These are phyloP conservation scores for Musca domestica DNA, from an alignment of 1,140 invertebrate genomes.

Conservation along the genomic window DNA sequence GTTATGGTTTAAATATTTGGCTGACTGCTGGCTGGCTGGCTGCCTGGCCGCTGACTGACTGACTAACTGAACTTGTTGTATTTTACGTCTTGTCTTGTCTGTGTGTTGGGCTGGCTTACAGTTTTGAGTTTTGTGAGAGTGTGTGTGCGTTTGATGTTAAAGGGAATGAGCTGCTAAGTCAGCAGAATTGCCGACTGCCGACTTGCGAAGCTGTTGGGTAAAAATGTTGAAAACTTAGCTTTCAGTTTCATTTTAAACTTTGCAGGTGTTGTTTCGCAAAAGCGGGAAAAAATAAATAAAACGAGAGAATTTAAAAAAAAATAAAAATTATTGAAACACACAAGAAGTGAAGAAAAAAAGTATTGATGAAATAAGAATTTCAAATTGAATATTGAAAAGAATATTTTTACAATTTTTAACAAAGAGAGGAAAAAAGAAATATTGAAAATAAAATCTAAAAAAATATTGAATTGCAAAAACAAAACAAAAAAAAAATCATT, in stretches of 20 bases:
- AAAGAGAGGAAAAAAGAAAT: background rate
- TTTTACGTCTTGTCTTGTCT: too few relatives aligned
- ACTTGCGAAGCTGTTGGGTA: background rate
- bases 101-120: too few relatives aligned
- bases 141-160: background rate
- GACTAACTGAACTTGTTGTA: too few relatives aligned
- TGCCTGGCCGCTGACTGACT: too few relatives aligned
- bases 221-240: background rate
- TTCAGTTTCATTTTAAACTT: slow-evolving; percentile 25
- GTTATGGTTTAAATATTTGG: too few relatives aligned
- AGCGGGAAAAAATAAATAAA: slow-evolving; percentile 2
- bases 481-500: background rate
- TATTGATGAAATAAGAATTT: background rate
- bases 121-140: too few relatives aligned
- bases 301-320: background rate
- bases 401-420: background rate
- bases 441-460: background rate
- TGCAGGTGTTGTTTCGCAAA: slow-evolving; percentile 19
- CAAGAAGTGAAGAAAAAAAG: background rate
- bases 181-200: slow-evolving; percentile 9
- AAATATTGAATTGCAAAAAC: background rate
- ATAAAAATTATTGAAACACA: background rate
- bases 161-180: slow-evolving; percentile 12
- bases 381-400: background rate
- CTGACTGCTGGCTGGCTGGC: too few relatives aligned